Evolutionary conservation across 2,113 vertebrate genomes (phyloP).

Genomic region (Hippocampus mohnikei): DNA sequence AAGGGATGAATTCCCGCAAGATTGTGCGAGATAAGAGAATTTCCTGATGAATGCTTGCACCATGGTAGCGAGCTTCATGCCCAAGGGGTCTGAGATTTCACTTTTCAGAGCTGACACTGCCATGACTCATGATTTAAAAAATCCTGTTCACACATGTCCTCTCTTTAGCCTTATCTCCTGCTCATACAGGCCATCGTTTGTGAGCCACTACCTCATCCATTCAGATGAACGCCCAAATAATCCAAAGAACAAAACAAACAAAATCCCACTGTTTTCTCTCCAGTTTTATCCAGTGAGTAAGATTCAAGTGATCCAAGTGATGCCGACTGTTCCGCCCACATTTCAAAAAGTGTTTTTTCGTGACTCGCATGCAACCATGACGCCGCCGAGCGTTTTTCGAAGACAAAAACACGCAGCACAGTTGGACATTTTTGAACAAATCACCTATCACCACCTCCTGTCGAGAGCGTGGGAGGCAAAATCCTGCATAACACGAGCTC

Average conservation of each 20-base stretch:
- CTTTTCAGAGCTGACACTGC: constrained; percentile 17
- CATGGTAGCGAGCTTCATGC: constrained; percentile 14
- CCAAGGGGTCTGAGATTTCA: constrained; percentile 21
- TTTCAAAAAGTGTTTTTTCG: constrained; percentile 23
- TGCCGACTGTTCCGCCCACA: constrained; percentile 49
- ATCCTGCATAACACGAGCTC: constrained; percentile 14
- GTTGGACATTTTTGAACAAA: constrained; percentile 33
- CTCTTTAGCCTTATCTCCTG: constrained; percentile 8
- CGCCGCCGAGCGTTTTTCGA: constrained; percentile 31
- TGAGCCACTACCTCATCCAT: neutral
- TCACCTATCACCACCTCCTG: constrained; percentile 15
- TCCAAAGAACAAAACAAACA: constrained; percentile 22
- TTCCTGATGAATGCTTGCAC: constrained; percentile 29
- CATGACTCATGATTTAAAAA: constrained; percentile 36
- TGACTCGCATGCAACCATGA: constrained; percentile 67
- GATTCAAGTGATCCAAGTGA: constrained; percentile 27
- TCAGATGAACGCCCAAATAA: constrained; percentile 6
- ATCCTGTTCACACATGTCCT: constrained; percentile 30
- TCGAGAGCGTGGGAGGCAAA: constrained; percentile 27
- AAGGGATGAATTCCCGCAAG: constrained; percentile 20
- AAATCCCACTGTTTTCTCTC: constrained; percentile 27
- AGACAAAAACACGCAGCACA: constrained; percentile 21
- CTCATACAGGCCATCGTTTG: constrained; percentile 2
- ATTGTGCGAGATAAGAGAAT: constrained; percentile 22
- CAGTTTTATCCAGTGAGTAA: constrained; percentile 23